phyloP scores from a whole-genome alignment of 1,140 invertebrate species.

The Halesus radiatus region DNA sequence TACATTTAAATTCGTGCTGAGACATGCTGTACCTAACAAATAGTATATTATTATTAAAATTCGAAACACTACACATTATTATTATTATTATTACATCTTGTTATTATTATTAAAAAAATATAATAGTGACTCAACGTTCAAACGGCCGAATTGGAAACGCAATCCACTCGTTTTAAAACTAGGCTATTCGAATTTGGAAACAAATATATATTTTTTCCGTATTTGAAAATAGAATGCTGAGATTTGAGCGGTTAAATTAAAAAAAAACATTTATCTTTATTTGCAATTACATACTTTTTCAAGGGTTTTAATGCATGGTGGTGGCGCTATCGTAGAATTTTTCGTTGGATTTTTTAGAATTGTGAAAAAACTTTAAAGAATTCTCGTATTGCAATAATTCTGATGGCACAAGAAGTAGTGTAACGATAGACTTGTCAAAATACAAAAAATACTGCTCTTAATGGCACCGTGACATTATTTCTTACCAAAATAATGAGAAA shows the following conservation, averaged over 20 bases:
- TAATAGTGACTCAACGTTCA: conserved; percentile 27
- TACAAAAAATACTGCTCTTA: neutral
- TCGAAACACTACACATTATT: conserved; percentile 10
- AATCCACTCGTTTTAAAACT: conserved; percentile 24
- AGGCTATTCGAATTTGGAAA: conserved; percentile 23
- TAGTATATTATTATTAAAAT: conserved; percentile 19
- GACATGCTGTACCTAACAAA: conserved; percentile 9
- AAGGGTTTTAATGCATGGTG: no score
- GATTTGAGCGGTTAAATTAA: neutral
- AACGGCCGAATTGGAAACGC: conserved; percentile 9
- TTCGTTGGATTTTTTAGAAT: no score
- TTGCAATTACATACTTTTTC: neutral
- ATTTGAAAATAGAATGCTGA: conserved; percentile 3
- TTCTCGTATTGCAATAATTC: no score
- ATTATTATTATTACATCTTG: conserved; percentile 25
- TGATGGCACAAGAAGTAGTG: no score
- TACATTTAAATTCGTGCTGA: conserved; percentile 30
- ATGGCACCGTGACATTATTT: conserved; percentile 10
- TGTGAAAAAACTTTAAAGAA: no score
- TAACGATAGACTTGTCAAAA: neutral
- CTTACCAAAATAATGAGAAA: neutral
- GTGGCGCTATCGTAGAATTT: no score
- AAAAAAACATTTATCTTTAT: no score
- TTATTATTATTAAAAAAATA: conserved; percentile 35
- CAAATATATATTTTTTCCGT: neutral